Conservation (phyloP, 1,140 invertebrate species). For the Zaprionus kolodkinae region DNA sequence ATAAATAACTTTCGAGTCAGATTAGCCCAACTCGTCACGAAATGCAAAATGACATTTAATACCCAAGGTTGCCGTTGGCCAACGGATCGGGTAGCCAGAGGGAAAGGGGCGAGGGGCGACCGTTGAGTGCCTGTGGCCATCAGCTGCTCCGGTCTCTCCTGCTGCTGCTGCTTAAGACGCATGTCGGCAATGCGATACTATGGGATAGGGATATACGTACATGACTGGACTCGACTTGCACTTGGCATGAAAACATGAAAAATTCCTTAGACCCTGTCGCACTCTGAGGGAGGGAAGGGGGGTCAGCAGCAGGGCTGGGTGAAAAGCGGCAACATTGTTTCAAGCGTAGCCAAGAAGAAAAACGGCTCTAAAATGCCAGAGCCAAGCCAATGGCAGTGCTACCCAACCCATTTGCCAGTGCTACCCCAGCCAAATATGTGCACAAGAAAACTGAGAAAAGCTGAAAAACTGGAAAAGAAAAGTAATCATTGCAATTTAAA, state of each 20-base stretch:
- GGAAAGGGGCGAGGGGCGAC: not conserved
- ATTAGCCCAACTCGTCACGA: slow-evolving; percentile 84
- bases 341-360: slow-evolving; percentile 75
- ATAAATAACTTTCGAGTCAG: slow-evolving; percentile 84
- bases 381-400: slow-evolving; percentile 44
- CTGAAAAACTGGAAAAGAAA: slow-evolving; percentile 43
- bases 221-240: slow-evolving; percentile 82
- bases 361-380: slow-evolving; percentile 78
- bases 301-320: slow-evolving; percentile 19
- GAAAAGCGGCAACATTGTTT: slow-evolving; percentile 75
- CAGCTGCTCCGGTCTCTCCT: not conserved
- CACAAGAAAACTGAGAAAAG: slow-evolving; percentile 25
- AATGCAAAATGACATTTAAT: slow-evolving; percentile 84
- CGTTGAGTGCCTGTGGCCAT: slow-evolving; percentile 35
- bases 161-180: slow-evolving; percentile 50
- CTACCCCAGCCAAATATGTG: slow-evolving; percentile 31
- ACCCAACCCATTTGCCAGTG: slow-evolving; percentile 6
- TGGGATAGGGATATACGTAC: slow-evolving; percentile 68
- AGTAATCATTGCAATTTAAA: slow-evolving; percentile 83
- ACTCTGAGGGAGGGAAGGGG: not conserved
- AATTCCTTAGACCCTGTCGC: slow-evolving; percentile 70
- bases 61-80: slow-evolving; percentile 59
- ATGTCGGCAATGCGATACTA: slow-evolving; percentile 80
- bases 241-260: slow-evolving; percentile 82
- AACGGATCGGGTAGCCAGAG: not conserved